Conservation (phyloP, 37 sponge, comb jelly and placozoan genomes). For the Ephydatia muelleri region DNA sequence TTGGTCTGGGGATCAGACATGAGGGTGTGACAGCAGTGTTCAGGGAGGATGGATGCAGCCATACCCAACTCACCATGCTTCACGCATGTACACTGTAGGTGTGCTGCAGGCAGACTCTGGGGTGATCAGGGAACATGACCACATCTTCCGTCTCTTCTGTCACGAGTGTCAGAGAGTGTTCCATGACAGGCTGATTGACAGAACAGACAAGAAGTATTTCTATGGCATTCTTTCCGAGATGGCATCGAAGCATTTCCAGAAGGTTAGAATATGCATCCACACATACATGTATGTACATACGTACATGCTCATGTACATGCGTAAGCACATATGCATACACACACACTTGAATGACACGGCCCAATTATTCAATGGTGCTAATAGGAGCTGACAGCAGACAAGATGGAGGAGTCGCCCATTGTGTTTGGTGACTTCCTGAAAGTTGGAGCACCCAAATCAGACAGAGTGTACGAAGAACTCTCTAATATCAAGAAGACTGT, state of each 20-base stretch:
- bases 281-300: background rate
- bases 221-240: conserved; percentile 95
- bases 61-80: no score
- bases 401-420: conserved; percentile 90
- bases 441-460: conserved; percentile 81
- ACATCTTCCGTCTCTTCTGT: conserved; percentile 92
- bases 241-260: conserved; percentile 89
- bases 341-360: no score
- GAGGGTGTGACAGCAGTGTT: no score
- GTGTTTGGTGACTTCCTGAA: conserved; percentile 98
- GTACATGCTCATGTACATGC: background rate
- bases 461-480: conserved; percentile 91
- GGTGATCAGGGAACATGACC: conserved; percentile 88
- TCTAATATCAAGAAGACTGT: conserved; percentile 77
- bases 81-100: conserved; percentile 40
- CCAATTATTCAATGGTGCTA: background rate
- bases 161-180: conserved; percentile 97
- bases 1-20: no score
- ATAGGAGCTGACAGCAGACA: conserved; percentile 89
- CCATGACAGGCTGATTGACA: conserved; percentile 95
- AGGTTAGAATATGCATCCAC: conserved; percentile 18
- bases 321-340: background rate
- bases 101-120: conserved; percentile 97
- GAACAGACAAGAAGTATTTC: conserved; percentile 91
- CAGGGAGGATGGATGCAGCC: no score